phyloP scores from a whole-genome alignment of 2,888 invertebrate genomes.

The Fragum whitleyi region DNA sequence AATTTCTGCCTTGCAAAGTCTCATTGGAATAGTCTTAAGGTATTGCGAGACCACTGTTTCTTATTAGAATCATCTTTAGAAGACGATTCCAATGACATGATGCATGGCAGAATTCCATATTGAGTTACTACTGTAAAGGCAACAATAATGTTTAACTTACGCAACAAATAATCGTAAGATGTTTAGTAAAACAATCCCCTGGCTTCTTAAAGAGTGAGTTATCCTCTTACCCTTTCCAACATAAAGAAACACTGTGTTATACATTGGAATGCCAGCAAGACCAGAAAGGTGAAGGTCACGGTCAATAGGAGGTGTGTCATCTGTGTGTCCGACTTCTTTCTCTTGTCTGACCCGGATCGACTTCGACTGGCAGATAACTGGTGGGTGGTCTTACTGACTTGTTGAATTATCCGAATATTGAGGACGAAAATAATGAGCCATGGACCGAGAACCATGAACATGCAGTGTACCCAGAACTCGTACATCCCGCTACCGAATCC shows the following conservation, averaged over 20 bases:
- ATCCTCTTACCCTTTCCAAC: constrained; percentile 43
- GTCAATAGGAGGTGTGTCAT: constrained; percentile 72
- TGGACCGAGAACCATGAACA: constrained; percentile 73
- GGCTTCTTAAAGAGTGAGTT: no score
- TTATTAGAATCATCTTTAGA: no score
- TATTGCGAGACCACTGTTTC: no score
- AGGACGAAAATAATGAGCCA: constrained; percentile 73
- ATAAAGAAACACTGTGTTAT: constrained; percentile 76
- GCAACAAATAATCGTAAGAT: no score
- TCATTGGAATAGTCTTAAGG: no score
- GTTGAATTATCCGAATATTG: constrained; percentile 70
- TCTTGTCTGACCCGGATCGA: constrained; percentile 1
- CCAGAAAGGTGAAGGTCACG: constrained; percentile 76
- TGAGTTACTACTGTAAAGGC: no score
- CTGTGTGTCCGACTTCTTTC: constrained; percentile 68
- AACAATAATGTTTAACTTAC: no score
- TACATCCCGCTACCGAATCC: constrained; percentile 66
- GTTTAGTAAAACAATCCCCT: no score
- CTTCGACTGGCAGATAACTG: neutral
- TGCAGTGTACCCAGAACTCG: constrained; percentile 79
- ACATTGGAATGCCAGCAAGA: constrained; percentile 73
- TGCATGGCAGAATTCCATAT: no score
- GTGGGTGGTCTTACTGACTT: constrained; percentile 64
- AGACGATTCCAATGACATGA: no score
- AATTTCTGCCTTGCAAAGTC: no score